Conservation (phyloP, 2,113 vertebrate genomes). For the Ctenomys sociabilis region DNA sequence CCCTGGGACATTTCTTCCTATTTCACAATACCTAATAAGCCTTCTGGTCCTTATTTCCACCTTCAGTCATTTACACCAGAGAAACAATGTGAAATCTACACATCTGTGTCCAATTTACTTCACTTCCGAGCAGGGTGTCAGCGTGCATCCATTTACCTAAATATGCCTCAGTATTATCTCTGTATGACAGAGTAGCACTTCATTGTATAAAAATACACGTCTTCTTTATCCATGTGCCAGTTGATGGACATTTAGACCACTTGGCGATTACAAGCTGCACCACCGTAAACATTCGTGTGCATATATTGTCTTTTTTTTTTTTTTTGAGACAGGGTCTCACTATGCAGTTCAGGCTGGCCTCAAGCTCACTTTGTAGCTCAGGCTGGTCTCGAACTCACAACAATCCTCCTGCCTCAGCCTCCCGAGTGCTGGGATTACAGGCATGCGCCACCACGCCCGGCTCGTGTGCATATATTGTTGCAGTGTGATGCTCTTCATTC, state of each 20-base stretch:
- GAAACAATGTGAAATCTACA: background rate
- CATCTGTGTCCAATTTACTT: background rate
- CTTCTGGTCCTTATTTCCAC: background rate
- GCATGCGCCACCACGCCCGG: too few relatives aligned
- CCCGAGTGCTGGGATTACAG: too few relatives aligned
- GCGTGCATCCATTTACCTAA: background rate
- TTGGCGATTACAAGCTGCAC: background rate
- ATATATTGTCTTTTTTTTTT: too few relatives aligned
- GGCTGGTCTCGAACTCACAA: too few relatives aligned
- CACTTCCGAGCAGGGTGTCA: background rate
- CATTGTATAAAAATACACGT: background rate
- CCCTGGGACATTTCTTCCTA: background rate
- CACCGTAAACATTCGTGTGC: background rate
- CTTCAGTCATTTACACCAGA: background rate
- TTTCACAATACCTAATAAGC: background rate
- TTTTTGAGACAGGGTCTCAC: too few relatives aligned
- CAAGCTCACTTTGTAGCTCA: too few relatives aligned
- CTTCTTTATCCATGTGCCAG: background rate
- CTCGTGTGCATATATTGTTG: background rate
- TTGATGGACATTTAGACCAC: background rate
- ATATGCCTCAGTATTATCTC: background rate
- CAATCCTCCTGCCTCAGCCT: too few relatives aligned
- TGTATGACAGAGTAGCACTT: background rate
- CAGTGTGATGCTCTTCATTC: background rate
- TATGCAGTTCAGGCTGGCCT: too few relatives aligned